phyloP scores from a whole-genome alignment of 2,888 invertebrate species.

The Tanytarsus gracilentus region DNA sequence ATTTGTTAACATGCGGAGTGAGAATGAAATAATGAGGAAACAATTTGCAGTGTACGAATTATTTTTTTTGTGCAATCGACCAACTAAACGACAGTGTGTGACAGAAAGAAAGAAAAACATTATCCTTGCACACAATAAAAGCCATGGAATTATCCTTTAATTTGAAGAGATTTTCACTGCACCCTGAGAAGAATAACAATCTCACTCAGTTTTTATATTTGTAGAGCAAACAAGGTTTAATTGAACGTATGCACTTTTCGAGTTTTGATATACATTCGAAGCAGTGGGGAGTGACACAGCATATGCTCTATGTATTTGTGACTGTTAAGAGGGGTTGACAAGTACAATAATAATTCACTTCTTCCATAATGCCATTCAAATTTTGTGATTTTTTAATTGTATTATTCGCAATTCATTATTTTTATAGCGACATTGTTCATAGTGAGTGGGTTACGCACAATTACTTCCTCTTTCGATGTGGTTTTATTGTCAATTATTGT shows the following conservation, averaged over 20 bases:
- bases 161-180: conserved; percentile 18
- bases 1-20: conserved; percentile 9
- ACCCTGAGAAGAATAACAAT: conserved; percentile 21
- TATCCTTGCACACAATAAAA: too few species aligned
- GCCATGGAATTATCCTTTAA: conserved; percentile 26
- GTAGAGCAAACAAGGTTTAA: conserved; percentile 27
- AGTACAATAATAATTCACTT: too few species aligned
- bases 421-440: conserved; percentile 1
- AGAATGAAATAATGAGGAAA: conserved; percentile 16
- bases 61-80: conserved; percentile 6
- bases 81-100: not conserved
- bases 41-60: not conserved
- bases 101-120: not conserved
- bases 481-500: not conserved
- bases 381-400: conserved; percentile 24
- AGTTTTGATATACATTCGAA: not conserved
- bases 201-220: conserved; percentile 7
- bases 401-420: conserved; percentile 20
- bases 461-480: conserved; percentile 7
- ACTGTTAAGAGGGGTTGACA: conserved; percentile 8
- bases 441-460: not conserved
- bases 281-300: conserved; percentile 20
- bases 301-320: conserved; percentile 1
- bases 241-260: conserved; percentile 29
- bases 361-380: not conserved